Conservation (phyloP, 2,797 vertebrate genomes). For the Vipera latastei region DNA sequence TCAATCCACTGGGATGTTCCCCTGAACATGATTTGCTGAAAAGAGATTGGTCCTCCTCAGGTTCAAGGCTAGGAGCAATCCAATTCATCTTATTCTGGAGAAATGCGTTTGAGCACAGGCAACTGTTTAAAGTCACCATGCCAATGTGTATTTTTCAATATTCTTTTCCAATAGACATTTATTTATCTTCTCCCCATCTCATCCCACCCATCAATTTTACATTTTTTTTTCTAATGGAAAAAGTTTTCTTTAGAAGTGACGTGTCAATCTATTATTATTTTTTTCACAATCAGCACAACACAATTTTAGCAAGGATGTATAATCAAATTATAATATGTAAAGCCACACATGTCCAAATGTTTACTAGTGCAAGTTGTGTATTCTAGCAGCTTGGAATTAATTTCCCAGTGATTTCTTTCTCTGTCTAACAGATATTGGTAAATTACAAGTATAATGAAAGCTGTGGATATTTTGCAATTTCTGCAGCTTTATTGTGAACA, state of each 20-base stretch:
- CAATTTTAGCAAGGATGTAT: neutral
- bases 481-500: neutral
- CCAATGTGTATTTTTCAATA: neutral
- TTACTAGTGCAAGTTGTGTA: neutral
- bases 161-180: neutral
- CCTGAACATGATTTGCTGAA: neutral
- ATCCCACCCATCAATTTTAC: neutral
- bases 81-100: neutral
- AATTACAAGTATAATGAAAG: neutral
- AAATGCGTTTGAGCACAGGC: neutral
- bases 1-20: neutral
- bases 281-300: neutral
- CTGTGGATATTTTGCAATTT: neutral
- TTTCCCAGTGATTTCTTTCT: neutral
- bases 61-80: neutral
- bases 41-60: neutral
- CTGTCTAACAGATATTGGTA: neutral
- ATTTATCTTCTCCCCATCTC: neutral
- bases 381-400: neutral
- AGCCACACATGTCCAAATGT: neutral
- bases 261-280: neutral
- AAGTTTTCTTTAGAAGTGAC: neutral
- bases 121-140: neutral
- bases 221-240: neutral
- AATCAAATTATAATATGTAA: neutral